Evolutionary conservation across 2,113 vertebrate species (phyloP).

Genomic region (Electrona antarctica): DNA sequence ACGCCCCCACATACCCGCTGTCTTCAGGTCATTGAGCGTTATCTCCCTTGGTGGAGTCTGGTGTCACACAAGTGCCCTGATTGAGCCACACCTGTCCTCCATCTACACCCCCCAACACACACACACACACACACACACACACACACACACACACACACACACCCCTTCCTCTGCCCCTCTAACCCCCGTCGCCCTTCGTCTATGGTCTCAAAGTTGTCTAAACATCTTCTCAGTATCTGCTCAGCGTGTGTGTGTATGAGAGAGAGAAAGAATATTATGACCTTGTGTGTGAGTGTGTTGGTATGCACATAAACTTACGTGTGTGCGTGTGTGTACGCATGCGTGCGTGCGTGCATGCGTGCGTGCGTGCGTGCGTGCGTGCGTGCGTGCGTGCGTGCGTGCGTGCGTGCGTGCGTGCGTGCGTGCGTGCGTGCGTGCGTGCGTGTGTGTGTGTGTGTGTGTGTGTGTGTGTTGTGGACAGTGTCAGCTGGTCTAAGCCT

Average conservation of each 20-base stretch:
- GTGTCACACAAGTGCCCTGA: slow-evolving; percentile 64
- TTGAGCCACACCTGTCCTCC: slow-evolving; percentile 63
- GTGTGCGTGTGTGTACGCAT: no score
- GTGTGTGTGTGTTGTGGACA: slow-evolving; percentile 45
- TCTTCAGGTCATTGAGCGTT: slow-evolving; percentile 39
- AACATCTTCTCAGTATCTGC: slow-evolving; percentile 37
- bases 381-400: slow-evolving; percentile 24
- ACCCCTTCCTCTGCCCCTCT: not conserved
- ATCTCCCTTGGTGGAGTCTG: slow-evolving; percentile 49
- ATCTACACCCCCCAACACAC: slow-evolving; percentile 13
- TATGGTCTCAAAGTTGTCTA: slow-evolving; percentile 43
- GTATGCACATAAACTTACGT: not conserved
- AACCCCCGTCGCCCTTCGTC: not conserved
- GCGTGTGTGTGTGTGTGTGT: slow-evolving; percentile 23
- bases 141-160: slow-evolving; percentile 10
- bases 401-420: slow-evolving; percentile 9
- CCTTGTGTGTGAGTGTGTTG: not conserved
- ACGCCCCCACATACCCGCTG: slow-evolving; percentile 17
- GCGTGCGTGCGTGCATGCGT: slow-evolving; percentile 7
- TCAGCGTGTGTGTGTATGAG: not conserved
- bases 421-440: slow-evolving; percentile 4
- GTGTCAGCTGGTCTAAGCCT: slow-evolving; percentile 72
- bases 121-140: slow-evolving; percentile 17
- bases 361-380: slow-evolving; percentile 11
- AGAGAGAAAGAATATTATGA: not conserved